Evolutionary conservation across 2,888 invertebrate species (phyloP).

Genomic region (Sclerodermus sp.): DNA sequence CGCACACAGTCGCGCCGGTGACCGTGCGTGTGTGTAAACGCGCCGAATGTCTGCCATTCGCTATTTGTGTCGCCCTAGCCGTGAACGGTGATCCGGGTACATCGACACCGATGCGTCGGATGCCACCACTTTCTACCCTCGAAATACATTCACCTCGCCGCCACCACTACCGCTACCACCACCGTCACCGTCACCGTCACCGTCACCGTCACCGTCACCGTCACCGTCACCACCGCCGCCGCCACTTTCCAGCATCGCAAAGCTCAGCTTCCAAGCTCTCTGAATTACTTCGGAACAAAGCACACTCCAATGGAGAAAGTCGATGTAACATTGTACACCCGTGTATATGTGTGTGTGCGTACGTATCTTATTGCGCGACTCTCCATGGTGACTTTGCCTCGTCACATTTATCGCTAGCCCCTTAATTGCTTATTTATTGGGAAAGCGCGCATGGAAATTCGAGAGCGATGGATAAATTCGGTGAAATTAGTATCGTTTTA

Average conservation of each 20-base stretch:
- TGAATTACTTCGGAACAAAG: neutral
- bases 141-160: neutral
- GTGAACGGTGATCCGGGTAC: conserved; percentile 13
- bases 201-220: conserved; percentile 6
- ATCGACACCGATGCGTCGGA: conserved; percentile 24
- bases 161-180: neutral
- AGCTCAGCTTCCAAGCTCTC: neutral
- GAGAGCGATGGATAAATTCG: neutral
- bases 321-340: neutral
- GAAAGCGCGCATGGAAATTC: neutral
- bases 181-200: too few relatives aligned
- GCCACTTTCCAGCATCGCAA: conserved; percentile 5
- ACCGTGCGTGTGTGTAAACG: conserved; percentile 13
- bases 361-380: too few relatives aligned
- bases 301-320: neutral
- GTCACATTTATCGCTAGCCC: too few relatives aligned
- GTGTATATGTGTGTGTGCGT: too few relatives aligned
- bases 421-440: neutral
- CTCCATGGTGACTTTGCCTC: too few relatives aligned
- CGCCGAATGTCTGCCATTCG: conserved; percentile 31
- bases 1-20: neutral
- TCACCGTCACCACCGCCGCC: conserved; percentile 21
- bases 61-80: too few relatives aligned
- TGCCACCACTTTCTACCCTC: conserved; percentile 8
- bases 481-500: neutral